A percentile compares a stretch with the other conserved stretches of the same genome.
phyloP scores from a whole-genome alignment of 2,797 vertebrate species.

The Paratrypauchen microcephalus region DNA sequence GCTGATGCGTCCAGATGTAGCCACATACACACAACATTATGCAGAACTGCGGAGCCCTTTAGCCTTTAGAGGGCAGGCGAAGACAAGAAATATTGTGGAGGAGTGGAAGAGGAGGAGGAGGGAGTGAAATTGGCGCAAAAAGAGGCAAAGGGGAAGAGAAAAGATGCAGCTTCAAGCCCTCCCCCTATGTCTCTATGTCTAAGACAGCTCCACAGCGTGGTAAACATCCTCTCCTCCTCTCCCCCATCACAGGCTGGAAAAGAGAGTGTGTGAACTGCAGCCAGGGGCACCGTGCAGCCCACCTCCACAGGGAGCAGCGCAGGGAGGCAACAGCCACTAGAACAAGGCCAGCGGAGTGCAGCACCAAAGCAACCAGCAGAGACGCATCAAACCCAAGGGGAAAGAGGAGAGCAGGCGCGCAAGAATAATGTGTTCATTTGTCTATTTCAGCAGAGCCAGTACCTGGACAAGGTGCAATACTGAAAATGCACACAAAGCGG shows the following conservation, averaged over 20 bases:
- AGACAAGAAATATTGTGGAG: constrained; percentile 85
- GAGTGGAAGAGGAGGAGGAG: constrained; percentile 63
- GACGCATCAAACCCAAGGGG: constrained; percentile 44
- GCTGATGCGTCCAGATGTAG: constrained; percentile 64
- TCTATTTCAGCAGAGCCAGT: constrained; percentile 18
- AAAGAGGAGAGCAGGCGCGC: constrained; percentile 27
- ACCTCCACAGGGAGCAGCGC: constrained; percentile 64
- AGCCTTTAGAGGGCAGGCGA: constrained; percentile 99
- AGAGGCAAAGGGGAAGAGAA: constrained; percentile 58
- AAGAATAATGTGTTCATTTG: constrained; percentile 29
- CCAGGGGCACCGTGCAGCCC: constrained; percentile 69
- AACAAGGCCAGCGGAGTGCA: constrained; percentile 50
- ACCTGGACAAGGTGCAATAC: constrained; percentile 14
- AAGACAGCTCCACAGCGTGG: constrained; percentile 69
- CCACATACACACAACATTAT: constrained; percentile 28
- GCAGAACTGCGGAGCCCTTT: constrained; percentile 70
- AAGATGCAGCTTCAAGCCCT: constrained; percentile 62
- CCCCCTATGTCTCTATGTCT: constrained; percentile 53
- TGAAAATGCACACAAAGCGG: neutral
- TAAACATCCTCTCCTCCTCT: constrained; percentile 61
- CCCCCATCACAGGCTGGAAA: constrained; percentile 49
- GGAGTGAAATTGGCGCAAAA: constrained; percentile 71
- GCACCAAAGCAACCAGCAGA: constrained; percentile 46
- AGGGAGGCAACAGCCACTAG: constrained; percentile 60
- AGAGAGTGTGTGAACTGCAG: constrained; percentile 73